phyloP scores from a whole-genome alignment of 2,888 invertebrate genomes.

The Phania funesta region DNA sequence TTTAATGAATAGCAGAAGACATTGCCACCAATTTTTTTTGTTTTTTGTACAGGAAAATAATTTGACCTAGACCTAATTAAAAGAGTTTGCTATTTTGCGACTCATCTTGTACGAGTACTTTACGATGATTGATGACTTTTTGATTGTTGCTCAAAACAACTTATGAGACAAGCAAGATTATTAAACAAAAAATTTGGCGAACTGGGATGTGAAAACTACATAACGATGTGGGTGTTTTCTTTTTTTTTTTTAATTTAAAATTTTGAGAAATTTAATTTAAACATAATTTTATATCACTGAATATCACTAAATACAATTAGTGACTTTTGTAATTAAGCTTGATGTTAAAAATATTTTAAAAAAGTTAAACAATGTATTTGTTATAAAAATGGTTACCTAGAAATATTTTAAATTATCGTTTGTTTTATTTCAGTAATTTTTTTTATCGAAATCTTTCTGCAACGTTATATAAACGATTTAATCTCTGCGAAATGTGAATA shows the following conservation, averaged over 20 bases:
- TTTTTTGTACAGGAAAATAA: too few relatives aligned
- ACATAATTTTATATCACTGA: conserved; percentile 48
- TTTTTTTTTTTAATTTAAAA: not conserved
- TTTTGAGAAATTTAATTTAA: conserved; percentile 6
- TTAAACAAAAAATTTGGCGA: too few relatives aligned
- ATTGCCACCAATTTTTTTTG: too few relatives aligned
- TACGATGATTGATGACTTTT: too few relatives aligned
- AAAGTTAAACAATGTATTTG: too few relatives aligned
- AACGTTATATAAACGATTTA: conserved; percentile 32
- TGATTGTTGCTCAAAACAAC: too few relatives aligned
- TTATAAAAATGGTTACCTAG: not conserved
- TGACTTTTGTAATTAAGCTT: not conserved
- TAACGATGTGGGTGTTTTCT: conserved; percentile 40
- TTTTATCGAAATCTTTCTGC: conserved; percentile 3
- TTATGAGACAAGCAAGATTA: too few relatives aligned
- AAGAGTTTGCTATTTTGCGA: too few relatives aligned
- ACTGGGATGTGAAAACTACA: not conserved
- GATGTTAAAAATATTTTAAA: too few relatives aligned
- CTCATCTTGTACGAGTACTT: too few relatives aligned
- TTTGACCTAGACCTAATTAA: too few relatives aligned
- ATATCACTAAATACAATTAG: not conserved
- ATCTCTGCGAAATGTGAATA: conserved; percentile 47
- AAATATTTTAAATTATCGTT: not conserved
- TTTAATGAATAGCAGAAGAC: too few relatives aligned
- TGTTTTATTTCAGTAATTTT: not conserved